Evolutionary conservation across 2,113 vertebrate species (phyloP).

Genomic region (Phaethornis superciliosus): DNA sequence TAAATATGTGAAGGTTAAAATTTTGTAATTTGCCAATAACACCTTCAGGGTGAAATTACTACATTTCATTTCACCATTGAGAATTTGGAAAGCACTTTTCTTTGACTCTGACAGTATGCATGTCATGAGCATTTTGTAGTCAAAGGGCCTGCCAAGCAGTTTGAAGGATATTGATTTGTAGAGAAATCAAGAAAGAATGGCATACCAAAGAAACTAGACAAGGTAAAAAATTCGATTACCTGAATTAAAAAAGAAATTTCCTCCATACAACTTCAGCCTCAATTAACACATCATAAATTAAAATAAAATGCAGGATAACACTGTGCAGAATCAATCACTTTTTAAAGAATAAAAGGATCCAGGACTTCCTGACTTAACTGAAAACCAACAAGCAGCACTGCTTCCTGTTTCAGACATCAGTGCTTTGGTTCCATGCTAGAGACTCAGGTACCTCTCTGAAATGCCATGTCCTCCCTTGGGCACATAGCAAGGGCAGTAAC

Average conservation of each 20-base stretch:
- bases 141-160: not conserved
- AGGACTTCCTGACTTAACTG: not conserved
- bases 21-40: not conserved
- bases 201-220: not conserved
- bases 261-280: not conserved
- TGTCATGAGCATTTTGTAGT: not conserved
- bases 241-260: slow-evolving; percentile 4
- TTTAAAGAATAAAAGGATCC: not conserved
- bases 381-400: not conserved
- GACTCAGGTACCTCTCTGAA: not conserved
- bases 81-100: not conserved
- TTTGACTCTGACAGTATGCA: not conserved
- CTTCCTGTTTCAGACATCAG: not conserved
- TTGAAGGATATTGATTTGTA: not conserved
- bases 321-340: not conserved
- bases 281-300: not conserved
- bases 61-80: not conserved
- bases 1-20: not conserved
- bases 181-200: not conserved
- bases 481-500: not conserved
- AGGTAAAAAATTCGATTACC: not conserved
- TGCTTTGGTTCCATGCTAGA: not conserved
- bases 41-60: not conserved
- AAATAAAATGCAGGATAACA: slow-evolving; percentile 17
- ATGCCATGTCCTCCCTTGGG: not conserved